Evolutionary conservation across 2,113 vertebrate species (phyloP).

Genomic region (Gymnorhina tibicen): DNA sequence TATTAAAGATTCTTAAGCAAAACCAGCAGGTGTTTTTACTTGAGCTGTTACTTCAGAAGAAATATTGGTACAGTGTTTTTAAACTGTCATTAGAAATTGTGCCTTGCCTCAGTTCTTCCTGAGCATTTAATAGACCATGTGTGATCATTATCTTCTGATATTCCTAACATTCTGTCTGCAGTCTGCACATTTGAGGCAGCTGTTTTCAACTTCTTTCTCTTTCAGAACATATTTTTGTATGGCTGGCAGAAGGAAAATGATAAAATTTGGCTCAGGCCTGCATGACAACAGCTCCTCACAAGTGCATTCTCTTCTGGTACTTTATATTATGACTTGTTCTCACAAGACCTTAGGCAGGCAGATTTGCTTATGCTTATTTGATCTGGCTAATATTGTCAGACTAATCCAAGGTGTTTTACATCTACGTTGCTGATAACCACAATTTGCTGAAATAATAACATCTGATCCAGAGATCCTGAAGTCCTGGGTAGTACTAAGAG

Average conservation of each 20-base stretch:
- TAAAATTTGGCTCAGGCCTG: not conserved
- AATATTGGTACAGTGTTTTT: not conserved
- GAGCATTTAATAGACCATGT: not conserved
- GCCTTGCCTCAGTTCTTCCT: not conserved
- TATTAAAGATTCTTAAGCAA: not conserved
- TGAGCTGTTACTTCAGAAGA: not conserved
- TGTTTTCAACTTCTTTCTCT: not conserved
- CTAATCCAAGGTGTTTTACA: not conserved
- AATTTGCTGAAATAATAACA: not conserved
- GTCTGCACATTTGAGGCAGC: not conserved
- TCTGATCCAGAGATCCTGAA: not conserved
- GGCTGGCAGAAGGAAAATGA: not conserved
- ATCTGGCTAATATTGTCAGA: not conserved
- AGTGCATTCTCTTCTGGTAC: not conserved
- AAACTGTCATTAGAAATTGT: not conserved
- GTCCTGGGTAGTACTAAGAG: not conserved
- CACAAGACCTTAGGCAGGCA: not conserved
- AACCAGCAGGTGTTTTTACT: not conserved
- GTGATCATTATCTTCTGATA: not conserved
- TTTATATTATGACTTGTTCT: not conserved
- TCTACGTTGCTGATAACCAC: not conserved
- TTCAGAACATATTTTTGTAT: not conserved
- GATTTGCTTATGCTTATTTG: not conserved
- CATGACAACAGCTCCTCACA: not conserved
- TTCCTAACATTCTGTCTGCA: not conserved